Base-by-base conservation (phyloP, 2,113 vertebrate species). In the Pseudopodoces humilis region DNA sequence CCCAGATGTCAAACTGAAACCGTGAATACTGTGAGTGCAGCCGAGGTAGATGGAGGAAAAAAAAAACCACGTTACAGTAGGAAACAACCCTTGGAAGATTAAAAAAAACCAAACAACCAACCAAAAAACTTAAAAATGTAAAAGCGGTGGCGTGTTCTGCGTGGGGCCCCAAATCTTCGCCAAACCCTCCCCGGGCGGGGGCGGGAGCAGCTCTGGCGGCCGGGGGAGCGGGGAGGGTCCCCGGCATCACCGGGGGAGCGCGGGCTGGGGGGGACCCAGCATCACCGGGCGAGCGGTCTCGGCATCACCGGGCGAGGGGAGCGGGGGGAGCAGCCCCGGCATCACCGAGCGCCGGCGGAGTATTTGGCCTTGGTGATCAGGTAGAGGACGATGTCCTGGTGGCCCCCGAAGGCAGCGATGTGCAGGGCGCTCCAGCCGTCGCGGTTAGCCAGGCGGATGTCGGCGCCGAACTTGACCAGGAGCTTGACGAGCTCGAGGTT, bases 311-410 rank as follows among this genome's bases (percentile, higher is more conserved):
- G 49, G 37, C 8, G 31, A 52, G 74, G 43, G 19, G 39, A 52
- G 64, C 37, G 12, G 15, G 22, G 55, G 47, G 11, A 15, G 47
- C 35, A n/a, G 41, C 52, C 91, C 92, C 78, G 83, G 92, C 97
- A 98, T 99, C 99, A 99, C 98, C 99, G 98, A 91, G 98, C 97
- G 37, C 98, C 98, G 92, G 98, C 98, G 14, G 99, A 98, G 98
- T 99, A 99, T 98, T 99, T 99, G 97, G 99, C 99, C 99, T 99
- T 99, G 97, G 99, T 99, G 98, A 99, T 99, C 98, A 99, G 99
- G 98, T 99, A 99, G 97, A 99, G 98, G 91, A 99, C 99, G 98
- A 99, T 99, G 99, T 99, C 99, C 97, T 99, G 99, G 98, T 99
- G 99, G 96, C 99, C 99, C 78, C 99, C 99, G 96, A 99, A 99